Evolutionary conservation across 2,888 invertebrate species (phyloP).

Genomic region (Augochlorella aurata): DNA sequence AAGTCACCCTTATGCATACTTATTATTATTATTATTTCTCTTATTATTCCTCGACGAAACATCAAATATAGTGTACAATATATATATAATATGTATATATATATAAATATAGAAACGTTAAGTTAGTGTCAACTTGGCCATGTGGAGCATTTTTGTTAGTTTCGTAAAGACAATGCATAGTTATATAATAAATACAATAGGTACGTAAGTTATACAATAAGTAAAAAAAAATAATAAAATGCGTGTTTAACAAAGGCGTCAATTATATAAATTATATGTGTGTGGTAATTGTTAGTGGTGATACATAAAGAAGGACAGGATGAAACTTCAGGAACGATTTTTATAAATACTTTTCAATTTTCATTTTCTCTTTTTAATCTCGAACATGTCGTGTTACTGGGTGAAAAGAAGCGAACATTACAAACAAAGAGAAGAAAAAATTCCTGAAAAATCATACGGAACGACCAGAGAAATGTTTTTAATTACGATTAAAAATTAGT

Average conservation of each 20-base stretch:
- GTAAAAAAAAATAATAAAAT: slow-evolving; percentile 57
- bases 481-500: slow-evolving; percentile 25
- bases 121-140: slow-evolving; percentile 82
- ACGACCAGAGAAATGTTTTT: not conserved
- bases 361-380: slow-evolving; percentile 1
- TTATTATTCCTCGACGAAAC: slow-evolving; percentile 6
- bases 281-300: slow-evolving; percentile 76
- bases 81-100: not conserved
- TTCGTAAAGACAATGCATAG: slow-evolving; percentile 73
- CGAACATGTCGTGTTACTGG: slow-evolving; percentile 24
- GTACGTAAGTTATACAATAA: slow-evolving; percentile 60
- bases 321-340: slow-evolving; percentile 65
- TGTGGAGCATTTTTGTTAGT: slow-evolving; percentile 82
- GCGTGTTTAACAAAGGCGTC: slow-evolving; percentile 72
- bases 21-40: slow-evolving; percentile 4
- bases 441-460: slow-evolving; percentile 17
- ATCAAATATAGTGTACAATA: slow-evolving; percentile 27
- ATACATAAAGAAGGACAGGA: slow-evolving; percentile 74
- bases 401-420: not conserved
- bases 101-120: slow-evolving; percentile 55
- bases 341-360: not conserved
- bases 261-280: slow-evolving; percentile 61
- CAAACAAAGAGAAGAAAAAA: not conserved
- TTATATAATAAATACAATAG: slow-evolving; percentile 76
- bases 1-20: slow-evolving; percentile 11